Base-by-base conservation (phyloP, 1,140 invertebrate species). In the Calycopis cecrops region DNA sequence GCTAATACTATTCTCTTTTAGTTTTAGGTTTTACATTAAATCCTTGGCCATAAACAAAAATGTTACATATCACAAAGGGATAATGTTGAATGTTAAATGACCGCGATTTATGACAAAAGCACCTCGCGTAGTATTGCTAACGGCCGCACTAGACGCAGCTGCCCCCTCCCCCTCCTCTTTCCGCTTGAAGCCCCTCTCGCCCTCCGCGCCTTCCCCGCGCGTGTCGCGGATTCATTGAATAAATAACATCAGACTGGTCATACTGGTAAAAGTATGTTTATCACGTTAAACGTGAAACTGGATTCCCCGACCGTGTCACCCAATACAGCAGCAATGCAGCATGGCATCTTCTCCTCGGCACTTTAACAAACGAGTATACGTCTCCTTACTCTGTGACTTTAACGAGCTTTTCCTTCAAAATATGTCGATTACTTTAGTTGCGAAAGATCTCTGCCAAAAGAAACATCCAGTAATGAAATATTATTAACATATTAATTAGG, bases 81-180 rank as follows among this genome's bases (percentile, higher is more conserved):
- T 71, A 77, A 57, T 50, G 68, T 73, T 62, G 34, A 33, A 16
- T 60, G 58, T 54, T 12, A 12, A 33, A 50, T 59, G 34, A 16
- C 21, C 14, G 28, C 28, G 35, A 56, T 56, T 52, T 65, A 53
- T 65, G 66, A 78, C 73, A 75, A 74, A 77, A 77, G 70, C 73
- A 73, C 14, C 38, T 40, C 38, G 68, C 79, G 78, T 85, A 81
- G 73, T 73, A 74, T 69, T 70, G 66, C 66, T 70, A 77, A 69
- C 73, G 71, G 74, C 69, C 72, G 70, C 76, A 78, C 78, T 82
- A 83, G 82, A 83, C 79, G 77, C 79, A 83, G 76, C 79, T 79
- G 75, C 74, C 76, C 59, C 65, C 62, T 54, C 66, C 67, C 37
- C 67, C 66, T 68, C 67, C 51, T 70, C 52, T 57, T 52, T 63